These are phyloP conservation scores for Hippocampus guttulatus DNA, from an alignment of 2,113 vertebrate genomes.

Conservation along the genomic window DNA sequence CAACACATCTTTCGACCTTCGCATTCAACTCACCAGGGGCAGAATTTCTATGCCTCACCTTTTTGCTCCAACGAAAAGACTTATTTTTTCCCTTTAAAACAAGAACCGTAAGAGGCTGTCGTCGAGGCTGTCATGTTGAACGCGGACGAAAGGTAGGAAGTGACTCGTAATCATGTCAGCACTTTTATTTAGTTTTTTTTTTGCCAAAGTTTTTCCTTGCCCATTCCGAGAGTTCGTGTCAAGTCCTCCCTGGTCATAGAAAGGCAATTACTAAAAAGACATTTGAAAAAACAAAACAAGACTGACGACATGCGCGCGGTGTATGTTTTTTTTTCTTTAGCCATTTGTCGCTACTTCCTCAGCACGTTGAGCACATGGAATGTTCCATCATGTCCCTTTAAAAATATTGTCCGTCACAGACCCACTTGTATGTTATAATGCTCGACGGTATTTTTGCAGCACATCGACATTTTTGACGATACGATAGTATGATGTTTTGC, in stretches of 20 bases:
- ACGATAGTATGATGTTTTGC: background rate
- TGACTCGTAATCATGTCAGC: background rate
- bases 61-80: background rate
- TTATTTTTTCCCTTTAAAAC: slow-evolving; percentile 33
- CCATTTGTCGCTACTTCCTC: background rate
- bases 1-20: background rate
- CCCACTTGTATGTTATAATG: background rate
- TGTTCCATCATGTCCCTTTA: background rate
- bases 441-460: too few species aligned
- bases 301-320: background rate
- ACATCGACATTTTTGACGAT: too few species aligned
- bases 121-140: slow-evolving; percentile 66
- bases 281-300: background rate
- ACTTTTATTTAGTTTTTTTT: too few species aligned
- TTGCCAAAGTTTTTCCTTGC: background rate
- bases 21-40: slow-evolving; percentile 35
- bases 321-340: background rate
- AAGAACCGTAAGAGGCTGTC: slow-evolving; percentile 10
- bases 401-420: background rate
- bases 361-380: background rate
- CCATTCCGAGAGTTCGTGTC: background rate
- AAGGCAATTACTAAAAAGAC: background rate
- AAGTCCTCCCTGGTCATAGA: background rate
- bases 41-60: slow-evolving; percentile 45
- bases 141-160: slow-evolving; percentile 70